Conservation (phyloP, 2,797 vertebrate genomes). For the Fratercula arctica region DNA sequence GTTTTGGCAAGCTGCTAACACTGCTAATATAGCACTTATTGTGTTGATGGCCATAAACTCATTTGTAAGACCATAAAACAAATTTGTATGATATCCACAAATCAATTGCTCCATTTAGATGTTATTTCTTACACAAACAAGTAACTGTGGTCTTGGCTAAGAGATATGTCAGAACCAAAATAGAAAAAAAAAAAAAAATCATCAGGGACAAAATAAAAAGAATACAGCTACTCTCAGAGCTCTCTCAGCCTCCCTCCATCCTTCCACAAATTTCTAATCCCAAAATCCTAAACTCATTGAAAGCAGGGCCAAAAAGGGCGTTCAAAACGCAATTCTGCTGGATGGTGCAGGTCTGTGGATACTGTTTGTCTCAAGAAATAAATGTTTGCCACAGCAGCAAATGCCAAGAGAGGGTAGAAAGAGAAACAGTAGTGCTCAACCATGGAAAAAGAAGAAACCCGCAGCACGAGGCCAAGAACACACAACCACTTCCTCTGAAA, state of each 20-base stretch:
- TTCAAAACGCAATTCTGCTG: not conserved
- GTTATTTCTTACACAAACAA: constrained; percentile 40
- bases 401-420: not conserved
- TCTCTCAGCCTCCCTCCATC: not conserved
- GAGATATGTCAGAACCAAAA: not conserved
- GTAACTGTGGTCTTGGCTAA: constrained; percentile 9
- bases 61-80: constrained; percentile 45
- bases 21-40: constrained; percentile 50
- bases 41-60: constrained; percentile 39
- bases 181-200: not conserved
- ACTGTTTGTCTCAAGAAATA: not conserved
- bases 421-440: constrained; percentile 5
- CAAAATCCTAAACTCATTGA: not conserved
- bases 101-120: constrained; percentile 51
- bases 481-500: constrained; percentile 59
- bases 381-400: not conserved
- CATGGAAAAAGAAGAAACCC: constrained; percentile 56
- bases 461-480: constrained; percentile 28
- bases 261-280: not conserved
- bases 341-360: not conserved
- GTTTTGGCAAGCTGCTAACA: constrained; percentile 40
- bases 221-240: not conserved
- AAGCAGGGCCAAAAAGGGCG: not conserved
- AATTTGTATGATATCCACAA: constrained; percentile 37
- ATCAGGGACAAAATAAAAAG: not conserved